Base-by-base conservation (phyloP, 2,113 vertebrate genomes). In the Potamarius usumacintae region DNA sequence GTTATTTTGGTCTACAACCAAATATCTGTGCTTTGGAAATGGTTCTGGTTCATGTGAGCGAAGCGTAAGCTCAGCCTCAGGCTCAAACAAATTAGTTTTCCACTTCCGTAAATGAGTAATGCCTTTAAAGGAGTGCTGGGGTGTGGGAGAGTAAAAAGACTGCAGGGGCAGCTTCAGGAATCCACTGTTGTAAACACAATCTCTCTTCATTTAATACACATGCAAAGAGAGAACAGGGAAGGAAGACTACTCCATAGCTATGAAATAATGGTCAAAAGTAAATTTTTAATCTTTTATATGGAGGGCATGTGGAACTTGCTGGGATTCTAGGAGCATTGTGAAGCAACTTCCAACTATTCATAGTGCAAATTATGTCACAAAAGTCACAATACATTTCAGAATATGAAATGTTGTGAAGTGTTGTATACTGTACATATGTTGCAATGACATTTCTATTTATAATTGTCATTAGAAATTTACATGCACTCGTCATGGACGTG, bases 151-250 rank as follows among this genome's bases (percentile, higher is more conserved):
- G 53, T 80, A 53, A 85, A 83, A 85, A 48, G 15, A 84, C 79
- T 88, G 72, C 63, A 83, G 42, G 34, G 80, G 69, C 27, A 65
- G 77, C 67, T 48, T 83, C 82, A 88, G 85, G 88, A 88, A 88
- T 90, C 81, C 55, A 58, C 34, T 89, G 74, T 50, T 81, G 42
- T 52, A 85, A 85, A 84, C 86, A 84, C 42, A 89, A 89, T 91
- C 84, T 53, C 69, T 11, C 89, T 71, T 91, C 84, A 89, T 83
- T 90, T 86, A 27, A 48, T 27, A 80, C 90, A 86, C 90, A 85
- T 88, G 72, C 14, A 76, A 89, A 30, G 58, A 34, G 72, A 60
- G 81, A 84, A 60, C 14, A 85, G 72, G 30, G 72, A 69, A 63
- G 1, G 22, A 88, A 79, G 76, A 15, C 22, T 81, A 8, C 22